Percentiles rank a stretch among this genome's conserved stretches.
Evolutionary conservation across 2,113 vertebrate species (phyloP).

Genomic region (Crotalus tigris): DNA sequence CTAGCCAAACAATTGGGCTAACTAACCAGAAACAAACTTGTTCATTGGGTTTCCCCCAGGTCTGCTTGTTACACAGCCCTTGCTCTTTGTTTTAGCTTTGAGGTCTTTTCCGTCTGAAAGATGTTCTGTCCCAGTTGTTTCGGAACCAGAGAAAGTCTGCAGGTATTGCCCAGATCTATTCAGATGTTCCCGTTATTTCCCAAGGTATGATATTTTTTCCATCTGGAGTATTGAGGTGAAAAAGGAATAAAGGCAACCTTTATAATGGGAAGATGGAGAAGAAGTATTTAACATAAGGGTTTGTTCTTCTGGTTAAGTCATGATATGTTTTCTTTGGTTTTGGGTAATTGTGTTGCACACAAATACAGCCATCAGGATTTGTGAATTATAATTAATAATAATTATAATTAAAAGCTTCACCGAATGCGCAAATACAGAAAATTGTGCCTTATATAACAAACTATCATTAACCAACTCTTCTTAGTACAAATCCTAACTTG

Average conservation of each 20-base stretch:
- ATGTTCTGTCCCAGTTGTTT: neutral
- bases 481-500: neutral
- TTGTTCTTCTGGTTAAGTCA: neutral
- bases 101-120: slow-evolving; percentile 11
- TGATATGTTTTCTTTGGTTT: neutral
- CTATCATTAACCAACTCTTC: neutral
- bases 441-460: neutral
- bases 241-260: neutral
- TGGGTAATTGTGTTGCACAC: neutral
- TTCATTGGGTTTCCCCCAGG: neutral
- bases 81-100: slow-evolving; percentile 28
- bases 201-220: neutral
- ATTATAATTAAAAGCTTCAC: neutral
- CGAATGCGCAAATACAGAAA: neutral
- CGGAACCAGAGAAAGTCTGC: neutral
- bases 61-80: neutral
- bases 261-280: neutral
- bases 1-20: neutral
- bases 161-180: neutral
- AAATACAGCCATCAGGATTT: neutral
- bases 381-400: neutral
- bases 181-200: slow-evolving; percentile 23
- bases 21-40: neutral
- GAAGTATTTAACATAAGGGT: neutral
- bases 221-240: accelerated